These are phyloP conservation scores for Caenorhabditis sinica DNA, from an alignment of 2,888 invertebrate species.

Conservation along the genomic window DNA sequence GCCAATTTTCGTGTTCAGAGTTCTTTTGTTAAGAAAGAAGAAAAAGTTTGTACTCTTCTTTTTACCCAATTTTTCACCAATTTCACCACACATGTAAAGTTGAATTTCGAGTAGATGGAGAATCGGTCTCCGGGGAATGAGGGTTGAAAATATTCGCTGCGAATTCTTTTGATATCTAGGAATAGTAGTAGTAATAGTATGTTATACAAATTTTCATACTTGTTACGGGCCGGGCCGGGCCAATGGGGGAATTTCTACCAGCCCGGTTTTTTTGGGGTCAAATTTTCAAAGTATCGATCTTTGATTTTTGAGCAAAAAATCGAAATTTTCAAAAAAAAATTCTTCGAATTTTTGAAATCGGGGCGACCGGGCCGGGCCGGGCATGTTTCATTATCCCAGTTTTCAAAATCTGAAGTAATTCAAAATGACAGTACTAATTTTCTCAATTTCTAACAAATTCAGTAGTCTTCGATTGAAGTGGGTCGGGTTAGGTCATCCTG, in stretches of 20 bases:
- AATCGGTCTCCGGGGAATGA: background rate
- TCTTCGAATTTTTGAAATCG: no score
- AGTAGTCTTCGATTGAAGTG: background rate
- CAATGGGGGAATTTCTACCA: no score
- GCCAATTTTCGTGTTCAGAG: background rate
- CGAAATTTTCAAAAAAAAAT: no score
- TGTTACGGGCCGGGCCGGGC: no score
- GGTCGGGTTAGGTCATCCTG: background rate
- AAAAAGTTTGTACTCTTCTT: background rate
- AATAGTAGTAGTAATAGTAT: no score
- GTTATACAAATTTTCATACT: no score
- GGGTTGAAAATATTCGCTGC: no score
- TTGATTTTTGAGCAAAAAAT: no score
- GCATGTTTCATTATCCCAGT: no score
- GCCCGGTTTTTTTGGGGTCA: no score
- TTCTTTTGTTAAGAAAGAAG: background rate
- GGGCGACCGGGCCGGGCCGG: no score
- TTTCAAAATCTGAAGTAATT: background rate
- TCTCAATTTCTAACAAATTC: background rate
- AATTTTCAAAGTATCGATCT: no score
- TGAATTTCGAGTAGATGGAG: background rate
- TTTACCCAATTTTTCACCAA: background rate
- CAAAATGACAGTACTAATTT: background rate
- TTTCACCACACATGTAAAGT: background rate
- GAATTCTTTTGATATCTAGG: background rate